Evolutionary conservation across 2,797 vertebrate species (phyloP).

Genomic region (Ciconia nigra): DNA sequence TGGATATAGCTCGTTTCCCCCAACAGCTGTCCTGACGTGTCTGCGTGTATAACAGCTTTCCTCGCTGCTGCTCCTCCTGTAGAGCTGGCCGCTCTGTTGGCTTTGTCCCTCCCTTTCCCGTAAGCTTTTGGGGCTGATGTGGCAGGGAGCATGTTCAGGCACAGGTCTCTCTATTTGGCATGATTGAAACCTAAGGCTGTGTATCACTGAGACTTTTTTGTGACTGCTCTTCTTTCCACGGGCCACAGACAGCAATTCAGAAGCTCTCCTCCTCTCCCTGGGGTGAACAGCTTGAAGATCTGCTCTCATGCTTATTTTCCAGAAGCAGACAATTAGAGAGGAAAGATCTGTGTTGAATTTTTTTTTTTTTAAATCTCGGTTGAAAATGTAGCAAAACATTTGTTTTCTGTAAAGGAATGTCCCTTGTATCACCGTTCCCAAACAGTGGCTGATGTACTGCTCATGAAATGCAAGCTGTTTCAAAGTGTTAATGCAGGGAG

Average conservation of each 20-base stretch:
- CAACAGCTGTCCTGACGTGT: slow-evolving; percentile 7
- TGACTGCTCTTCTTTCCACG: background rate
- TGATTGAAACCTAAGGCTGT: background rate
- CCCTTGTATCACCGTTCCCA: background rate
- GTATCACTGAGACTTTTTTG: background rate
- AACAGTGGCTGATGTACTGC: background rate
- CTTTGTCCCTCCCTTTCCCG: rapidly evolving
- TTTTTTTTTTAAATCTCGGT: background rate
- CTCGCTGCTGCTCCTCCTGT: rapidly evolving
- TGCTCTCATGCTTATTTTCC: slow-evolving; percentile 23
- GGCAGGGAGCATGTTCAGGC: background rate
- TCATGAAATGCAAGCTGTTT: background rate
- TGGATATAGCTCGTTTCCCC: background rate
- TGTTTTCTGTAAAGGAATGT: background rate
- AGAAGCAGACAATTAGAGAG: slow-evolving; percentile 7
- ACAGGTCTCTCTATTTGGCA: background rate
- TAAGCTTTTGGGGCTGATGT: background rate
- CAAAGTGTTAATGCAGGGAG: background rate
- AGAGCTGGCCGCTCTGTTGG: background rate
- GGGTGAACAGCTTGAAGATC: slow-evolving; percentile 19
- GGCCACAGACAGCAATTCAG: background rate
- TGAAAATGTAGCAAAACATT: slow-evolving; percentile 18
- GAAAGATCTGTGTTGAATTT: slow-evolving; percentile 8
- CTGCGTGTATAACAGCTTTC: background rate
- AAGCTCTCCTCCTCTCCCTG: background rate